Percentiles rank a stretch among this genome's conserved stretches.
phyloP scores from a whole-genome alignment of 2,888 invertebrate species.

The Caenorhabditis sulstoni region DNA sequence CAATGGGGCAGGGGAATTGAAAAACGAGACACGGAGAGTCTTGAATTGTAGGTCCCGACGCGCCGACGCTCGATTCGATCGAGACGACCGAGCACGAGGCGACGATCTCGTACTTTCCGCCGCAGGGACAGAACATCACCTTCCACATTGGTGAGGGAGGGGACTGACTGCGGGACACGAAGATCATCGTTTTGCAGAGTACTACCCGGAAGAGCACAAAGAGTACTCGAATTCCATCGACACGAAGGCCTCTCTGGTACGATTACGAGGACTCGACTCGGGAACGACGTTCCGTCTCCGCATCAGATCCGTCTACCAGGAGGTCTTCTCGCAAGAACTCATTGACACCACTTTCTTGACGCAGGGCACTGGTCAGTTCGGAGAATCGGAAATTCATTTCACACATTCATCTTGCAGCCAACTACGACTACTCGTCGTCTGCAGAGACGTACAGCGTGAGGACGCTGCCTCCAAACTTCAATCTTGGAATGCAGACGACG shows the following conservation, averaged over 20 bases:
- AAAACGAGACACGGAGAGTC: not conserved
- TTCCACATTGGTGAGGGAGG: conserved; percentile 56
- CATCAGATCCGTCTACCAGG: conserved; percentile 67
- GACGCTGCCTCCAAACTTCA: conserved; percentile 68
- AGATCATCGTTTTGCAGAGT: conserved; percentile 59
- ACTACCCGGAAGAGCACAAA: conserved; percentile 72
- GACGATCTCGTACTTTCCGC: conserved; percentile 74
- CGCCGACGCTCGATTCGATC: conserved; percentile 73
- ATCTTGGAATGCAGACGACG: conserved; percentile 54
- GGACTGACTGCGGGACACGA: not conserved
- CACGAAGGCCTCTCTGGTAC: conserved; percentile 73
- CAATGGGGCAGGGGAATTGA: conserved; percentile 1
- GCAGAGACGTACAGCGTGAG: conserved; percentile 63
- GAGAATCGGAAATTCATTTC: conserved; percentile 9
- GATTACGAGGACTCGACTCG: conserved; percentile 72
- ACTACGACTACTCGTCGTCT: conserved; percentile 65
- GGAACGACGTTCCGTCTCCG: conserved; percentile 70
- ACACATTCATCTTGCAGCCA: conserved; percentile 31
- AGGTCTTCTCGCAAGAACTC: conserved; percentile 67
- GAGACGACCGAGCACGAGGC: conserved; percentile 73
- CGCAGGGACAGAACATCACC: conserved; percentile 66
- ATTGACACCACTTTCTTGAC: conserved; percentile 72
- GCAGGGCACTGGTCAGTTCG: conserved; percentile 62
- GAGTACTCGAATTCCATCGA: conserved; percentile 75
- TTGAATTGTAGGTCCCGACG: conserved; percentile 70